Evolutionary conservation across 2,797 vertebrate species (phyloP).

Genomic region (Diplodus puntazzo): DNA sequence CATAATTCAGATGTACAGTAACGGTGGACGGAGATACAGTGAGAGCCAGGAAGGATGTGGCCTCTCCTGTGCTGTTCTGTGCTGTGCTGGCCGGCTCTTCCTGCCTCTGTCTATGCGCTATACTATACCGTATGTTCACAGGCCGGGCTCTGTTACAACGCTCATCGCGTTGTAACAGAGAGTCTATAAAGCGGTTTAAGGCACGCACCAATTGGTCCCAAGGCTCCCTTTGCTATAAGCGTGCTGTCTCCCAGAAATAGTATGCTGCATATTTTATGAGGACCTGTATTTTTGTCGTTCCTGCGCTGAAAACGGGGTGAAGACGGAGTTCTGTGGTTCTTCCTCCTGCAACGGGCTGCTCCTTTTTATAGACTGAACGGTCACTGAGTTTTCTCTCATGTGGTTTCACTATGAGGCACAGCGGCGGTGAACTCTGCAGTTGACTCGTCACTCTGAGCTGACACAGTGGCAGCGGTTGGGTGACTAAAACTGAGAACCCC

Average conservation of each 20-base stretch:
- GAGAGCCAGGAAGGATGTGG: constrained; percentile 65
- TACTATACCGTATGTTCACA: constrained; percentile 43
- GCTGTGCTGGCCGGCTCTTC: constrained; percentile 43
- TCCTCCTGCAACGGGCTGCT: constrained; percentile 43
- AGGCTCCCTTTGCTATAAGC: constrained; percentile 50
- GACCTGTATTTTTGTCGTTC: constrained; percentile 70
- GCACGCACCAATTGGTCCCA: constrained; percentile 53
- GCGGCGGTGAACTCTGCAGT: constrained; percentile 65
- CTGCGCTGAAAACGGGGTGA: constrained; percentile 57
- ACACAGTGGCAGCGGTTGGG: constrained; percentile 50
- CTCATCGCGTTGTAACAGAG: constrained; percentile 49
- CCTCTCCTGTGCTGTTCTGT: constrained; percentile 23
- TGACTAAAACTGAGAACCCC: constrained; percentile 54
- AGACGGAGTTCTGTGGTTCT: constrained; percentile 65
- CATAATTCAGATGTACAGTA: constrained; percentile 41
- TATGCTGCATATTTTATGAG: constrained; percentile 66
- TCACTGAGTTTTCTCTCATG: constrained; percentile 69
- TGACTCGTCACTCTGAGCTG: constrained; percentile 63
- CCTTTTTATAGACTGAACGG: constrained; percentile 72
- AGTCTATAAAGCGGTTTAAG: constrained; percentile 56
- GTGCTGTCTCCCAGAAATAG: constrained; percentile 65
- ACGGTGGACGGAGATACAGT: constrained; percentile 36
- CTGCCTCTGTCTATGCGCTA: constrained; percentile 54
- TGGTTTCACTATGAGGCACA: constrained; percentile 62
- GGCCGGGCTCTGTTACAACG: too few relatives aligned